Percentiles rank a stretch among this genome's conserved stretches.
Evolutionary conservation across 2,797 vertebrate species (phyloP).

Genomic region (Zenarchopterus dispar): DNA sequence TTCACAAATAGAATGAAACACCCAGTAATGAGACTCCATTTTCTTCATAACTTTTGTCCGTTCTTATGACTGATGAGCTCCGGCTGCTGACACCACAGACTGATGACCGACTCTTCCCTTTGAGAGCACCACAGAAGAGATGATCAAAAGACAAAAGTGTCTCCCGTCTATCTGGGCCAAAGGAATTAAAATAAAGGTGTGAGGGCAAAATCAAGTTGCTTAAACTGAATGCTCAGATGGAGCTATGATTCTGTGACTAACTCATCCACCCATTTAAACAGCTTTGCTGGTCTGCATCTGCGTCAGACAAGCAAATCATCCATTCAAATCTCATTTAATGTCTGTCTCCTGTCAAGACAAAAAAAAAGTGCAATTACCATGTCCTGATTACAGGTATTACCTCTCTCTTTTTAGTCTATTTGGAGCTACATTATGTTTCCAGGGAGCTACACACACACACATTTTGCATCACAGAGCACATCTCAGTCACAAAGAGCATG

Average conservation of each 20-base stretch:
- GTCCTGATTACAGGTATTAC: slow-evolving; percentile 31
- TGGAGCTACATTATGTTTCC: slow-evolving; percentile 8
- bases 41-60: too few relatives aligned
- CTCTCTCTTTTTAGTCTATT: slow-evolving; percentile 7
- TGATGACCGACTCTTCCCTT: neutral
- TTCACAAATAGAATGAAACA: too few relatives aligned
- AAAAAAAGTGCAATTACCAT: slow-evolving; percentile 8
- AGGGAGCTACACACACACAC: slow-evolving; percentile 13
- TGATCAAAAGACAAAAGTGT: neutral
- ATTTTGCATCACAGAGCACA: neutral
- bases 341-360: slow-evolving; percentile 16
- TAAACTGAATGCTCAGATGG: neutral
- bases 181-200: neutral
- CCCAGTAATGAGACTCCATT: too few relatives aligned
- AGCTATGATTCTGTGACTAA: neutral
- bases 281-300: too few relatives aligned
- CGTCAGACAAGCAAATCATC: slow-evolving; percentile 2
- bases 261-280: neutral
- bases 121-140: slow-evolving; percentile 1
- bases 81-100: too few relatives aligned
- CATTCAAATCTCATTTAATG: slow-evolving; percentile 7
- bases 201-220: neutral
- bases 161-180: neutral
- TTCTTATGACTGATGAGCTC: too few relatives aligned
- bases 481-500: slow-evolving; percentile 48